phyloP scores from a whole-genome alignment of 1,140 invertebrate genomes.

The Polyergus mexicanus region DNA sequence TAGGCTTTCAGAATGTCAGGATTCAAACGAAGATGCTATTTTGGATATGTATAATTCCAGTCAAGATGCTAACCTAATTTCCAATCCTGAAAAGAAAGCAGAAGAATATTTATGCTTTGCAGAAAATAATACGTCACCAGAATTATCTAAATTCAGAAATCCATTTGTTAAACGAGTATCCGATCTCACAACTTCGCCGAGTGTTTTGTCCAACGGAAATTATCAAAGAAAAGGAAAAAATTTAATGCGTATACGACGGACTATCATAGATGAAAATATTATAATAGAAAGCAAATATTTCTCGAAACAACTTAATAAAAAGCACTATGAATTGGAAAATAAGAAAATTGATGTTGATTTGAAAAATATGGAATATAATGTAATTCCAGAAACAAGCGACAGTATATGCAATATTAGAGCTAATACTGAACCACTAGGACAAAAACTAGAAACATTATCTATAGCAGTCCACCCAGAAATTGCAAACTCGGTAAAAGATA shows the following conservation, averaged over 20 bases:
- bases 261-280: constrained; percentile 65
- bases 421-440: not conserved
- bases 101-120: not conserved
- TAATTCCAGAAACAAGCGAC: not conserved
- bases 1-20: constrained; percentile 58
- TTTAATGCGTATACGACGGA: constrained; percentile 65
- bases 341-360: not conserved
- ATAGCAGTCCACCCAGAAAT: not conserved
- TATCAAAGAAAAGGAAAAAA: constrained; percentile 60
- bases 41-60: constrained; percentile 65
- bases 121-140: constrained; percentile 58
- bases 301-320: constrained; percentile 8
- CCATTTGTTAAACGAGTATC: constrained; percentile 68
- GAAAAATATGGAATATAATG: not conserved
- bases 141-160: constrained; percentile 68
- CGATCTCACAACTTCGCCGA: constrained; percentile 64
- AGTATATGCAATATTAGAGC: not conserved
- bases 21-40: constrained; percentile 57
- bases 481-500: not conserved
- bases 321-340: constrained; percentile 1
- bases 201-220: constrained; percentile 62
- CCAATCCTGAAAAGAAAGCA: constrained; percentile 10
- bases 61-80: constrained; percentile 49
- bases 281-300: constrained; percentile 74
- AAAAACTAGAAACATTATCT: not conserved